A percentile compares a stretch with the other conserved stretches of the same genome.
Conservation (phyloP, 2,113 vertebrate species). For the Saimiri boliviensis region DNA sequence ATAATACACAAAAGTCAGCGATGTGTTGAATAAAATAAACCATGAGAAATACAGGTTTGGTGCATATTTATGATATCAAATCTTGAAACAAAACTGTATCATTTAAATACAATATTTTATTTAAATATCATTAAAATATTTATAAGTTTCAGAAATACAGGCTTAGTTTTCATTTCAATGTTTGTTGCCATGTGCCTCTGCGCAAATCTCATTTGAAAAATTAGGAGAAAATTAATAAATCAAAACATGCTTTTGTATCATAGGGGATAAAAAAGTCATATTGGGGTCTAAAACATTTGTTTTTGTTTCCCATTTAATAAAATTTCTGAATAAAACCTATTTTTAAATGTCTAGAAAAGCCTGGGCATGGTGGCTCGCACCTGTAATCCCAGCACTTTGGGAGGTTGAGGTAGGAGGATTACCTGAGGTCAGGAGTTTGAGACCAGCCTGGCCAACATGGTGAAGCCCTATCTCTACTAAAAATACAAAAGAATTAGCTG, state of each 20-base stretch:
- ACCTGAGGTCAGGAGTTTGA: not conserved
- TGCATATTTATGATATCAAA: not conserved
- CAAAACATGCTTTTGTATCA: not conserved
- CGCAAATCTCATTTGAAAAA: not conserved
- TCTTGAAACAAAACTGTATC: not conserved
- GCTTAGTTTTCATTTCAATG: not conserved
- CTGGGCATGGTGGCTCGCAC: not conserved
- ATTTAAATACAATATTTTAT: not conserved
- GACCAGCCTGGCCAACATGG: not conserved
- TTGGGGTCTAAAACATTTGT: not conserved
- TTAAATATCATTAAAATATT: not conserved
- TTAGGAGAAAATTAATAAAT: not conserved
- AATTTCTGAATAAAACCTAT: not conserved
- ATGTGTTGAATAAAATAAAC: conserved; percentile 16
- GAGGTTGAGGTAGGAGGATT: not conserved
- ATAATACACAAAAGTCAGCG: not conserved
- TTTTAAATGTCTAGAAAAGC: not conserved
- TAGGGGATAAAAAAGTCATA: not conserved
- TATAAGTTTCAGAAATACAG: not conserved
- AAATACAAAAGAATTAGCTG: too few species aligned
- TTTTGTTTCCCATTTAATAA: conserved; percentile 11
- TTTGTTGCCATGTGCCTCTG: not conserved
- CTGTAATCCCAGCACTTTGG: too few species aligned
- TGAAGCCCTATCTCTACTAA: too few species aligned
- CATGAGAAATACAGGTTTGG: not conserved